Evolutionary conservation across 2,113 vertebrate species (phyloP).

Genomic region (Ornithorhynchus anatinus): DNA sequence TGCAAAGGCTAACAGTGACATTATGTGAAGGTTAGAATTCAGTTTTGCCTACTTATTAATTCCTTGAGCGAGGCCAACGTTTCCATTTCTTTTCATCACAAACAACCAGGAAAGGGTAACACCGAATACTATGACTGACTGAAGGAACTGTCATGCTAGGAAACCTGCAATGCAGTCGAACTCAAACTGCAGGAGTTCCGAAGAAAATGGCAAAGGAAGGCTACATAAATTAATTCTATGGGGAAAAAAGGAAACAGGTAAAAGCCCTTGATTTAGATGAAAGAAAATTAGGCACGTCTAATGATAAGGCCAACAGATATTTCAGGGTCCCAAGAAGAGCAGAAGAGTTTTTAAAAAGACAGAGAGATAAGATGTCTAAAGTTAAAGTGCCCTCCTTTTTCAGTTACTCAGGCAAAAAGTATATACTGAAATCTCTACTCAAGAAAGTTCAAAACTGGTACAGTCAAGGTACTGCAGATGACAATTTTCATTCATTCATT

Average conservation of each 20-base stretch:
- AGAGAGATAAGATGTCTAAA: not conserved
- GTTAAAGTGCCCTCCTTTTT: not conserved
- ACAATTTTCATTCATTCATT: not conserved
- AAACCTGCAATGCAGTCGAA: not conserved
- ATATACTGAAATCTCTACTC: not conserved
- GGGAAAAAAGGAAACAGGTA: not conserved
- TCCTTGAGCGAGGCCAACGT: not conserved
- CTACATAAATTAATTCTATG: slow-evolving; percentile 12
- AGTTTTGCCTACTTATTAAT: not conserved
- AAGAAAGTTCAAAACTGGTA: not conserved
- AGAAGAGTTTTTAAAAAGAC: not conserved
- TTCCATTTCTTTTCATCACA: not conserved
- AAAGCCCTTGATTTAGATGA: not conserved
- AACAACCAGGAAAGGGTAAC: not conserved
- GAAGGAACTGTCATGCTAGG: not conserved
- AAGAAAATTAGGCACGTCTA: not conserved
- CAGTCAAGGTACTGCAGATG: not conserved
- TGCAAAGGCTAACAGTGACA: not conserved
- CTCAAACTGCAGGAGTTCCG: not conserved
- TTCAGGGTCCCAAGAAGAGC: not conserved
- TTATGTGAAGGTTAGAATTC: not conserved
- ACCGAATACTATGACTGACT: not conserved
- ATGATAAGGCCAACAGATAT: not conserved
- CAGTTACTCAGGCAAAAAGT: not conserved
- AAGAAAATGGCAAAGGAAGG: not conserved